Evolutionary conservation across 2,888 invertebrate species (phyloP), one percentile per base, ranked within the genome.

Genomic region (Deroplatys truncata): DNA sequence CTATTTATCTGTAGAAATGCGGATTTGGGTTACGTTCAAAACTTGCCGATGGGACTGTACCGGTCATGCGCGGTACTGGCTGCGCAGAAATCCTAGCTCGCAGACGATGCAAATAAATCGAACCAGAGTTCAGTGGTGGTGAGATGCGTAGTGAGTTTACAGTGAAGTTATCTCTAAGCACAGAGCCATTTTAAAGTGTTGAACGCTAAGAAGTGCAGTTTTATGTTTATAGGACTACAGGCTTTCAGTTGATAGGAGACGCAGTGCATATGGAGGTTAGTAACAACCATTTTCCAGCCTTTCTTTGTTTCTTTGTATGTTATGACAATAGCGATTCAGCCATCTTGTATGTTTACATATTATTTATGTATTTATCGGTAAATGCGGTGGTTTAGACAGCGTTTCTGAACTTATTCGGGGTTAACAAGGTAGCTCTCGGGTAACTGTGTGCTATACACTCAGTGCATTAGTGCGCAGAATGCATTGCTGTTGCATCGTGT

Each of bases 81-180:
- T 88, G 91, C 90, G 90, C 86, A 91, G 84, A 88, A 91, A 92
- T 92, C 92, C 25, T 82, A 28, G 85, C 84, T 83, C 92, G 92
- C 92, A 91, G 92, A 92, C 92, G 92, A 92, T 93, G 93, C 92
- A 92, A 93, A 93, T 93, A 93, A 93, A 93, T 93, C 93, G 93
- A 93, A 93, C 88, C 92, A 92, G 92, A 89, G 84, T 89, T 89
- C 90, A 90, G 90, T 90, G 91, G 82, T 92, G 92, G 92, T 92
- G 92, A 92, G 92, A 88, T 88, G 90, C 88, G 90, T 72, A 88
- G 86, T 88, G 88, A 89, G 88, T 49, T 89, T 31, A 29, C 86
- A 29, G 82, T 85, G 82, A 31, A 85, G 82, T 89, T 86, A 82
- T 28, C 82, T 7, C 28, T n/a, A 86, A 35, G 82, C 43, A 88